A percentile compares a stretch with the other conserved stretches of the same genome.
Evolutionary conservation across 23 tunicate genomes (phyloP).

Genomic region (Styela plicata): DNA sequence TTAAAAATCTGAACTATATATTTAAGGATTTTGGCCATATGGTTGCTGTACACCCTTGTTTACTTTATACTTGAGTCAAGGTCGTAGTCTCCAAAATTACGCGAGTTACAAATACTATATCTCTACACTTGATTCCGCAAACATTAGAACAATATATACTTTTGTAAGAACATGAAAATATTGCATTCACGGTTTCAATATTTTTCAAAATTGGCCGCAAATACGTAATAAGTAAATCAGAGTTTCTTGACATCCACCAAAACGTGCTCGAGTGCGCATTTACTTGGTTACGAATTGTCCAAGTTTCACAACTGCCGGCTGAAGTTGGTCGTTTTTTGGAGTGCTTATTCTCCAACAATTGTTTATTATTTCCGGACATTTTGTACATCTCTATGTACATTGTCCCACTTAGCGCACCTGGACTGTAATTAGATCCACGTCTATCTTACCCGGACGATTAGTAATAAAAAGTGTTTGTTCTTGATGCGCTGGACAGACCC

Average conservation of each 20-base stretch:
- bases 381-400: neutral
- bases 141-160: too few species aligned
- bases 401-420: neutral
- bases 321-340: neutral
- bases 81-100: too few species aligned
- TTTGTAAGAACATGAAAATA: too few species aligned
- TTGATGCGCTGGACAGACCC: neutral
- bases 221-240: too few species aligned
- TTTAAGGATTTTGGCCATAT: too few species aligned
- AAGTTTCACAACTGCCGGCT: neutral
- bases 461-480: neutral
- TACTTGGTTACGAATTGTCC: neutral
- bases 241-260: neutral
- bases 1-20: too few species aligned
- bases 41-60: too few species aligned
- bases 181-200: too few species aligned
- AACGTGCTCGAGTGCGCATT: neutral
- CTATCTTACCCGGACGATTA: neutral
- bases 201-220: too few species aligned
- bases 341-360: neutral
- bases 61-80: too few species aligned
- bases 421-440: neutral
- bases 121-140: too few species aligned
- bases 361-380: neutral
- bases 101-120: too few species aligned